Evolutionary conservation across 1,140 invertebrate genomes (phyloP), one percentile per base, ranked within the genome.

Genomic region (Laupala kohalensis): DNA sequence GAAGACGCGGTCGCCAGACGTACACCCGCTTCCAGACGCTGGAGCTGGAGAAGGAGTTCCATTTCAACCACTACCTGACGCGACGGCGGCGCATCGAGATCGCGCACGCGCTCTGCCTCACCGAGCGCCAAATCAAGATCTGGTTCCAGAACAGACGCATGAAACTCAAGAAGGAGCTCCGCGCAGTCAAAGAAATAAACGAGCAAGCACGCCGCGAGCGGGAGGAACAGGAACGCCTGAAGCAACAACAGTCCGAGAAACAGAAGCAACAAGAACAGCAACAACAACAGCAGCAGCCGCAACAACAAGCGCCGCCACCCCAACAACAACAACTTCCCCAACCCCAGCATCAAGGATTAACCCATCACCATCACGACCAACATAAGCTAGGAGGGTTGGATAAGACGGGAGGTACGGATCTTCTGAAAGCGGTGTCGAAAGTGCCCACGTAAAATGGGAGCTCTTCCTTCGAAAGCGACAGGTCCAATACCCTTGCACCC

Each of bases 111-210:
- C 87, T 98, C 15, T 97, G 95, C 80, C 87, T 98, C 67, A 97
- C 95, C 72, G 96, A 98, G 83, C 86, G 96, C 75, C 96, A 98
- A 83, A 97, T 97, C 78, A 97, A 97, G 85, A 97, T 97, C 78
- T 97, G 95, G 95, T 97, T 97, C 83, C 95, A 97, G 82, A 97
- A 97, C 82, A 86, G 96, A 71, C 87, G 96, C 78, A 98, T 98
- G 96, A 98, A 98, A 81, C 87, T 97, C 81, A 98, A 98, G 86
- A 98, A 98, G 78, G 94, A 96, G 79, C 80, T 96, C 71, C 84
- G 93, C 66, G 94, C 94, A 15, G 93, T 96, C 13, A 96, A 96
- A 78, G 94, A 96, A 81, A 96, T 95, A 77, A 96, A 96, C 84
- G 94, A 96, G 78, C 93, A 96, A 80, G 93, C 93, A 70, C 85